Evolutionary conservation across 2,888 invertebrate species (phyloP), one percentile per base, ranked within the genome.

Genomic region (Meandrusa payeni): DNA sequence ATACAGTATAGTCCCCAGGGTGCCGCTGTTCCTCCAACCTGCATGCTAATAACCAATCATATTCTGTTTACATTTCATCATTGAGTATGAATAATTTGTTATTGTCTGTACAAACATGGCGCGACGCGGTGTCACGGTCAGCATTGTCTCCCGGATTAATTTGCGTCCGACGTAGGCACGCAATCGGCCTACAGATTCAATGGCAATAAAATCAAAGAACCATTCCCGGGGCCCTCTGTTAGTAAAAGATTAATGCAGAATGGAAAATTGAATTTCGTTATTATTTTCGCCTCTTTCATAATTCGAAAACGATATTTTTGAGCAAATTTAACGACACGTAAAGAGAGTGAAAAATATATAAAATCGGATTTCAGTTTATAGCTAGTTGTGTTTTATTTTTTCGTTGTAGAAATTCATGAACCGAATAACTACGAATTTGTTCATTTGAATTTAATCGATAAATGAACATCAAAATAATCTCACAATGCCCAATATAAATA

Each of bases 11-110:
- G 66, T 76, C 78, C 71, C 78, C 48, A 33, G 77, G 72, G 79
- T 55, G 55, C 52, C 57, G 52, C 55, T 57, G 61, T 63, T 60
- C 59, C 61, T 57, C 69, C 75, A 67, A 76, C 77, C 76, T 62
- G 67, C 79, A 81, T 80, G 80, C 72, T 85, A 83, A 86, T 82
- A 85, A 76, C 85, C 87, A 87, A 87, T 87, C 86, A 87, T 83
- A 82, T 83, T 85, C 81, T 87, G 87, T 87, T 86, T 87, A 85
- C 85, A 86, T 87, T 87, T 80, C 86, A 87, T 87, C 86, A 79
- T 65, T 62, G 77, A 73, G 78, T 78, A 85, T 87, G 87, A 86
- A 87, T 87, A 85, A 87, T 87, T 85, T 81, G 85, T 80, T 86
- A 83, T 85, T 82, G 83, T 85, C 82, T 79, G 69, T 55, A 70